Evolutionary conservation across 2,888 invertebrate species (phyloP).

Genomic region (Zaprionus obscuricornis): DNA sequence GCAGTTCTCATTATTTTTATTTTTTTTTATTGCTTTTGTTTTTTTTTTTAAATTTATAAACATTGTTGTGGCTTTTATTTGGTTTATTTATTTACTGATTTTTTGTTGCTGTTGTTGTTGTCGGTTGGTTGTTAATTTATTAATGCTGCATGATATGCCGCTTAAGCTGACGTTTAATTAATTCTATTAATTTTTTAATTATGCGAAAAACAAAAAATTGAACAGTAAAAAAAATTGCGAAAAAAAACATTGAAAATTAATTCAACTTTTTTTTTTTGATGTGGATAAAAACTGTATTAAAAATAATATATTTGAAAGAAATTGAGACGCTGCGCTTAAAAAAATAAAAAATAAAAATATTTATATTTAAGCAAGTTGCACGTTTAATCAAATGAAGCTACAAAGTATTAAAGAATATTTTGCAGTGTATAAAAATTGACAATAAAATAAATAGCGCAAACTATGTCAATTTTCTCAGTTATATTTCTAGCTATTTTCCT

Average conservation of each 20-base stretch:
- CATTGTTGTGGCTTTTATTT: constrained; percentile 47
- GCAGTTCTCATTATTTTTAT: constrained; percentile 23
- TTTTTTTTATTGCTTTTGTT: constrained; percentile 34
- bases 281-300: constrained; percentile 38
- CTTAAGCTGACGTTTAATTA: constrained; percentile 74
- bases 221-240: too few species aligned
- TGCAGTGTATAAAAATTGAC: too few species aligned
- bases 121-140: constrained; percentile 62
- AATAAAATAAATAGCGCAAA: too few species aligned
- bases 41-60: constrained; percentile 31
- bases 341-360: too few species aligned
- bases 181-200: constrained; percentile 66
- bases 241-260: constrained; percentile 34
- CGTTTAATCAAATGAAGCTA: too few species aligned
- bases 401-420: too few species aligned
- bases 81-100: constrained; percentile 64
- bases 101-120: constrained; percentile 20
- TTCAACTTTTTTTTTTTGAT: constrained; percentile 32
- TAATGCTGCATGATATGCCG: constrained; percentile 71
- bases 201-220: constrained; percentile 5
- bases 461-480: too few species aligned
- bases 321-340: not conserved
- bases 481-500: too few species aligned
- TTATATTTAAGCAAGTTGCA: too few species aligned
- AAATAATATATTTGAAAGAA: not conserved